A percentile compares a stretch with the other conserved stretches of the same genome.
These are phyloP conservation scores for Halocynthia aurantium DNA, from an alignment of 23 tunicate genomes.

Conservation along the genomic window DNA sequence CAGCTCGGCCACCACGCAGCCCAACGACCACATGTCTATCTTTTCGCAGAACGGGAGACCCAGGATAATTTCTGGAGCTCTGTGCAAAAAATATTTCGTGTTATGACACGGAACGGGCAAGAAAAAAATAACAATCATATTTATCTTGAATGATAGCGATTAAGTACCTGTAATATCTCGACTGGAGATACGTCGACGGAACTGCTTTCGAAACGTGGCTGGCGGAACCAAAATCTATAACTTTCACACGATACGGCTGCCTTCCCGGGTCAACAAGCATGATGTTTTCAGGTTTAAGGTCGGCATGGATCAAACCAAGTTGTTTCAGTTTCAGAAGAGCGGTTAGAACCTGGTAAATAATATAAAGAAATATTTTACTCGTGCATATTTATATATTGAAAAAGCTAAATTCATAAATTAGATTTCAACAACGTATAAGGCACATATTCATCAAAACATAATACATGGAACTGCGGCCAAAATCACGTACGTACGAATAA, in stretches of 20 bases:
- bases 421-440: not conserved
- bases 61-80: constrained; percentile 97
- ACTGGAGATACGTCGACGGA: constrained; percentile 89
- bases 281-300: constrained; percentile 97
- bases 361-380: not conserved
- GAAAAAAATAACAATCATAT: not conserved
- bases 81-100: not conserved
- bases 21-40: constrained; percentile 99
- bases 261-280: constrained; percentile 93
- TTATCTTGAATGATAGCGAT: too few relatives aligned
- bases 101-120: not conserved
- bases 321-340: constrained; percentile 92
- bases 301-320: constrained; percentile 99
- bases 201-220: constrained; percentile 88
- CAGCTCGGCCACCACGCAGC: constrained; percentile 95
- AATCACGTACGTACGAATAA: too few relatives aligned
- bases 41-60: constrained; percentile 89
- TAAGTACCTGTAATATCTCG: constrained; percentile 82
- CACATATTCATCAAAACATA: too few relatives aligned
- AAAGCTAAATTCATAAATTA: not conserved
- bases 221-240: constrained; percentile 97
- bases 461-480: too few relatives aligned
- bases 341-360: constrained; percentile 59
- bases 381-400: too few relatives aligned
- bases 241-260: constrained; percentile 95